phyloP scores from a whole-genome alignment of 2,797 vertebrate genomes.

The Echeneis naucrates region DNA sequence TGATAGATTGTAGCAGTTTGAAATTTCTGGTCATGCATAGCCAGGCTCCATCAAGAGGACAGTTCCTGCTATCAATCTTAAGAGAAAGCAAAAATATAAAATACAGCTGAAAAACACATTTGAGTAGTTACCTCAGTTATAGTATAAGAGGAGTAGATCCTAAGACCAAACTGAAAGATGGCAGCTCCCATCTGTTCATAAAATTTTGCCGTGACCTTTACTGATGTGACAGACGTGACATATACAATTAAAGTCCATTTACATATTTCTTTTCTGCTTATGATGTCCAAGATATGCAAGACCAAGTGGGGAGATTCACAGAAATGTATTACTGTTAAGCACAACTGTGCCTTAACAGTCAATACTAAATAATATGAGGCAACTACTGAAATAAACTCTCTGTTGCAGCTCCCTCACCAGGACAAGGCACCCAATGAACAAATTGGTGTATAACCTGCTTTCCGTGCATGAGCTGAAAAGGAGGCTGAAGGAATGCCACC shows the following conservation, averaged over 20 bases:
- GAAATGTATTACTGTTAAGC: conserved; percentile 1
- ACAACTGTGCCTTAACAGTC: background rate
- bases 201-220: conserved; percentile 9
- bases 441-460: conserved; percentile 93
- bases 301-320: background rate
- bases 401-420: conserved; percentile 77
- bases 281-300: background rate
- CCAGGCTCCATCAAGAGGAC: background rate
- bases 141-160: background rate
- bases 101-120: conserved; percentile 4
- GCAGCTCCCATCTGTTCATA: background rate
- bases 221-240: background rate
- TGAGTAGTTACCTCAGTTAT: background rate
- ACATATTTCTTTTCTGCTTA: background rate
- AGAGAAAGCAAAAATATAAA: conserved; percentile 15
- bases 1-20: conserved; percentile 56
- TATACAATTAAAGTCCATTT: conserved; percentile 23
- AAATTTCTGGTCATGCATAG: conserved; percentile 19
- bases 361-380: background rate
- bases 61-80: background rate
- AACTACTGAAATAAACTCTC: conserved; percentile 29
- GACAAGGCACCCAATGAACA: conserved; percentile 86
- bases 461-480: conserved; percentile 90
- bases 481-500: conserved; percentile 88
- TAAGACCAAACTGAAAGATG: conserved; percentile 20